Evolutionary conservation across 2,888 invertebrate genomes (phyloP), one percentile per base, ranked within the genome.

Genomic region (Lasioglossum vierecki): DNA sequence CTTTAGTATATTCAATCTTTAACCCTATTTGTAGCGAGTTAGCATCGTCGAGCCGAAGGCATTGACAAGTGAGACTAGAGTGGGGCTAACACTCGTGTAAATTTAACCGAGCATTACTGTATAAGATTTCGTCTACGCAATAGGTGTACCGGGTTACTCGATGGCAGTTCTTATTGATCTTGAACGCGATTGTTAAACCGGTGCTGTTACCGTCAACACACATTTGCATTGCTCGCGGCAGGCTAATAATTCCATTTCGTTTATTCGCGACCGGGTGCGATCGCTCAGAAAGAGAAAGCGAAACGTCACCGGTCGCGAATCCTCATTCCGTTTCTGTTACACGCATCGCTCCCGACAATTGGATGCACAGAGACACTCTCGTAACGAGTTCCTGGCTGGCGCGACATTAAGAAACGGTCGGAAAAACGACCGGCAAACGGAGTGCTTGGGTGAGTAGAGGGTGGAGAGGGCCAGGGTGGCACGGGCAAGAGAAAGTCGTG

Each of bases 371-470:
- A 89, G 80, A 89, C 86, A 84, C 84, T 81, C 77, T 49, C 82
- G 80, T 87, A 90, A 90, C 91, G 91, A 90, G 91, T 90, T 91
- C 85, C 90, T 76, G 86, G 78, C 53, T 60, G 86, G 76, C 68
- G 83, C 79, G 84, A 80, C 90, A 87, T 89, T 90, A 91, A 91
- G 91, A 84, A 91, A 88, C 84, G 84, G 74, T 68, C 75, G 90
- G 86, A 83, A 89, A 89, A 89, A 88, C 84, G 89, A 68, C n/a
- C 44, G 75, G 68, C 66, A 76, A 70, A 76, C 60, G 77, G 60
- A 41, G 71, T 63, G 53, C 39, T 68, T 22, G 60, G 60, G 53
- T 66, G 60, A 44, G 68, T 18, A 53, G 68, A 53, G 76, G 60
- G 72, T 46, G 68, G 35, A 18, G 63, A 74, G 39, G 11, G 66